Conservation (phyloP, 2,113 vertebrate species). For the Gymnobelideus leadbeateri region DNA sequence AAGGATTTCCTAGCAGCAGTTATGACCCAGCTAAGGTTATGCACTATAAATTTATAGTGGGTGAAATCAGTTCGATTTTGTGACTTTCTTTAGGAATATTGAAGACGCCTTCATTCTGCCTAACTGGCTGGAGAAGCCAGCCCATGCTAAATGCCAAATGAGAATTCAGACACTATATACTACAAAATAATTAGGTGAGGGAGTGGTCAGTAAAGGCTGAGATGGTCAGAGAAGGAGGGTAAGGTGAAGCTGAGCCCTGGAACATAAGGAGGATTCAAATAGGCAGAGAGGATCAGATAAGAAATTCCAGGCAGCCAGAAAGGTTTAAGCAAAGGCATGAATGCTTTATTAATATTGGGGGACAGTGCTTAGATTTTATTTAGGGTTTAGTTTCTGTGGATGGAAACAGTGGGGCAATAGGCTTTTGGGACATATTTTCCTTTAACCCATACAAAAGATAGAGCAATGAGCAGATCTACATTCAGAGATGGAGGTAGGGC, state of each 20-base stretch:
- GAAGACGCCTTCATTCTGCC: neutral
- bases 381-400: neutral
- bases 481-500: neutral
- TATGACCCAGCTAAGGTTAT: constrained; percentile 5
- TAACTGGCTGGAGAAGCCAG: neutral
- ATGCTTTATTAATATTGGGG: neutral
- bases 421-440: neutral
- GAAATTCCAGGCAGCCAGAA: neutral
- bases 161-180: neutral
- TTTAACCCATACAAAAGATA: neutral
- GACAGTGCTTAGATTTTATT: neutral
- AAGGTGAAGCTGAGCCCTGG: neutral
- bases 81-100: neutral
- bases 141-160: neutral
- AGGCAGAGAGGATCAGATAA: neutral
- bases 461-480: neutral
- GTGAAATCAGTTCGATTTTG: constrained; percentile 1
- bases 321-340: neutral
- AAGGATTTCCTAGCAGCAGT: neutral
- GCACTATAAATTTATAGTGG: neutral
- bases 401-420: neutral
- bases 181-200: neutral
- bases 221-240: neutral
- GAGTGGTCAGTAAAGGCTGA: neutral
- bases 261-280: neutral